Percentiles rank a stretch among this genome's conserved stretches.
These are phyloP conservation scores for Tiphia femorata DNA, from an alignment of 2,888 invertebrate genomes.

Conservation along the genomic window DNA sequence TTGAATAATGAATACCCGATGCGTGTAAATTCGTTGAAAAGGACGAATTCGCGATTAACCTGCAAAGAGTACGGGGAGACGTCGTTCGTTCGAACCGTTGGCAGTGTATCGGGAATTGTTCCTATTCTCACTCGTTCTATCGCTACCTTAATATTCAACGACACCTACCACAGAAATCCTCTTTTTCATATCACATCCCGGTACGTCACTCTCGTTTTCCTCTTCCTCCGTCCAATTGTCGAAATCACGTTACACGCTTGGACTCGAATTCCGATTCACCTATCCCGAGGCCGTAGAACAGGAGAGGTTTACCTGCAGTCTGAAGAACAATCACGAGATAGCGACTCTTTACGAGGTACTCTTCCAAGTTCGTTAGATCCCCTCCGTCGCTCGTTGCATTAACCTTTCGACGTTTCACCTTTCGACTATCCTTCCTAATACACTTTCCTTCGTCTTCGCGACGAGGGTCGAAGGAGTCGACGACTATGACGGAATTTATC, in stretches of 20 bases:
- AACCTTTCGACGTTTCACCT: slow-evolving; percentile 27
- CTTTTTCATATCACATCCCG: too few species aligned
- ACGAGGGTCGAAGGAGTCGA: background rate
- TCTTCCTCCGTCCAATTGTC: background rate
- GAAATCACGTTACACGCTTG: background rate
- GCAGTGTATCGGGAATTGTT: too few species aligned
- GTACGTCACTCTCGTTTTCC: background rate
- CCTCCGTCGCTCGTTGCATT: slow-evolving; percentile 27
- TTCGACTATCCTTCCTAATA: slow-evolving; percentile 13
- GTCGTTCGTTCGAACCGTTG: too few species aligned
- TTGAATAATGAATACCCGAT: too few species aligned
- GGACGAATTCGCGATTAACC: too few species aligned
- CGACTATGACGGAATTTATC: background rate
- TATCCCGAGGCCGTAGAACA: slow-evolving; percentile 21
- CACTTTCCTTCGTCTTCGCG: too few species aligned
- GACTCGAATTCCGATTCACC: slow-evolving; percentile 37
- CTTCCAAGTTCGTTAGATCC: slow-evolving; percentile 43
- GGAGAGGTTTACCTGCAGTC: slow-evolving; percentile 21
- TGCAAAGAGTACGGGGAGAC: too few species aligned
- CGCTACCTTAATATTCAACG: background rate
- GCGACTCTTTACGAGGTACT: slow-evolving; percentile 40
- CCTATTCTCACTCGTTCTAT: too few species aligned
- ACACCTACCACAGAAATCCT: too few species aligned
- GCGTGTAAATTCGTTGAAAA: too few species aligned
- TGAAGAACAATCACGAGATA: slow-evolving; percentile 34